These are phyloP conservation scores for Carpatolechia fugitivella DNA, from an alignment of 2,888 invertebrate species.

Conservation along the genomic window DNA sequence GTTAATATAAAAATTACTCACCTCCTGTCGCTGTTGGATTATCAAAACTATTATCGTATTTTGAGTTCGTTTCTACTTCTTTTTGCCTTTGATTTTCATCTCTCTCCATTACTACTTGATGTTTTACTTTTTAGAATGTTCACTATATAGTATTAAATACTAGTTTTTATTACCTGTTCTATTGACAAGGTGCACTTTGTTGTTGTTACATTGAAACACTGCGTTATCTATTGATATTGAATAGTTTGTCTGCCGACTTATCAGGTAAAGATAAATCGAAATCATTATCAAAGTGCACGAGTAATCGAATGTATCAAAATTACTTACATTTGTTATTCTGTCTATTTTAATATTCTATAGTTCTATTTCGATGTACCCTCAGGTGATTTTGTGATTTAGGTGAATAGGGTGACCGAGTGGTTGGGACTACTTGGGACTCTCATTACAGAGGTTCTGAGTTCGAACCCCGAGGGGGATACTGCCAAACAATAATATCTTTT, in stretches of 20 bases:
- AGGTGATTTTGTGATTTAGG: too few relatives aligned
- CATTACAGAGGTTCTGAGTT: too few relatives aligned
- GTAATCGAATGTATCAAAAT: neutral
- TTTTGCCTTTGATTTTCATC: constrained; percentile 5
- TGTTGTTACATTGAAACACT: constrained; percentile 45
- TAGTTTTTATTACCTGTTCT: constrained; percentile 1
- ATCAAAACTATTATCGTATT: constrained; percentile 41
- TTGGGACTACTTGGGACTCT: too few relatives aligned
- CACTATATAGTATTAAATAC: neutral
- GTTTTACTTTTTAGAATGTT: neutral
- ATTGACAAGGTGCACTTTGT: constrained; percentile 41
- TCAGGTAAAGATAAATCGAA: constrained; percentile 36
- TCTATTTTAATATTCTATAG: neutral
- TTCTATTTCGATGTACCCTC: too few relatives aligned
- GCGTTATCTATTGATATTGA: constrained; percentile 36
- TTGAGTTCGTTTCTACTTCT: constrained; percentile 21
- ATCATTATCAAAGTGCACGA: constrained; percentile 14
- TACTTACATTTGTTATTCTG: neutral
- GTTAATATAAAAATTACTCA: neutral
- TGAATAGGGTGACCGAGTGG: too few relatives aligned
- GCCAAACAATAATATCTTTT: too few relatives aligned
- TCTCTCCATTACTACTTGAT: neutral
- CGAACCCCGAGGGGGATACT: too few relatives aligned
- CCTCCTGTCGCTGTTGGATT: constrained; percentile 43
- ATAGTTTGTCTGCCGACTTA: constrained; percentile 25